Conservation (phyloP, 2,888 invertebrate genomes). For the Theretra japonica region DNA sequence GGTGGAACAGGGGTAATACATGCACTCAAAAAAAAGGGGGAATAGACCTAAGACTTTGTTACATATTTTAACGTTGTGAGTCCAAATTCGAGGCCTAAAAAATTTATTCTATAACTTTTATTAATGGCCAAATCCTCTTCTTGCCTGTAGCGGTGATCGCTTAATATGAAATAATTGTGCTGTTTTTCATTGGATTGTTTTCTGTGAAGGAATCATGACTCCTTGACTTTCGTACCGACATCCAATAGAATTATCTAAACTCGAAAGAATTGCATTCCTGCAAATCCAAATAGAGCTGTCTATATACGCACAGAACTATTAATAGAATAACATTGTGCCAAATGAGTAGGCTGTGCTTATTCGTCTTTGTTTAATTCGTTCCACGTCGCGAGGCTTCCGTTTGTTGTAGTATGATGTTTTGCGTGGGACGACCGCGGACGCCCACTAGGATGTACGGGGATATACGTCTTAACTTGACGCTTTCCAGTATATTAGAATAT, state of each 20-base stretch:
- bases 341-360: background rate
- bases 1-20: background rate
- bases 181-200: too few relatives aligned
- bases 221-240: background rate
- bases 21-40: too few relatives aligned
- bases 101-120: too few relatives aligned
- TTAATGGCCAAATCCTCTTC: too few relatives aligned
- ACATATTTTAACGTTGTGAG: too few relatives aligned
- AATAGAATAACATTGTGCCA: background rate
- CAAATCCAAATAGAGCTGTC: background rate
- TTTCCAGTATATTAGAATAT: background rate
- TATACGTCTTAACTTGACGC: background rate
- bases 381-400: slow-evolving; percentile 9
- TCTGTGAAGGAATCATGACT: too few relatives aligned
- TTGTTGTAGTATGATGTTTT: background rate
- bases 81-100: too few relatives aligned
- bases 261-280: background rate
- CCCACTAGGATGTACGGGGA: background rate
- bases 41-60: too few relatives aligned
- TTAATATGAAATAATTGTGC: too few relatives aligned
- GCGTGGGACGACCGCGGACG: slow-evolving; percentile 1
- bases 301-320: background rate
- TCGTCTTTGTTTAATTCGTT: background rate
- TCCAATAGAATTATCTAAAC: background rate
- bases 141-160: too few relatives aligned